phyloP scores from a whole-genome alignment of 1,140 invertebrate species.

The Aporrectodea caliginosa region DNA sequence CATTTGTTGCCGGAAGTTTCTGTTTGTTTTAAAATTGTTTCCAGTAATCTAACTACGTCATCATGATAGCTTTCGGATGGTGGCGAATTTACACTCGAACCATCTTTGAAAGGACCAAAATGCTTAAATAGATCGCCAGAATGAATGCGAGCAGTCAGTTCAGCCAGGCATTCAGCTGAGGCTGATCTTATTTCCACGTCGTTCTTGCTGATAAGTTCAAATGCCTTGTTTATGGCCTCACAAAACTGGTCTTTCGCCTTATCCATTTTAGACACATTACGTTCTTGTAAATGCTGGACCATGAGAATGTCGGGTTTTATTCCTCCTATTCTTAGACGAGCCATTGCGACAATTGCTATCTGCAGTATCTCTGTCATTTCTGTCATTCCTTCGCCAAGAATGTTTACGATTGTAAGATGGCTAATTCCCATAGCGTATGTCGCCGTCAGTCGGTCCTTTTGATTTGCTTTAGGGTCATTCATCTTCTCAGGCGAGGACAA shows the following conservation, averaged over 20 bases:
- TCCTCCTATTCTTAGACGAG: neutral
- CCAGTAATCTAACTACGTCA: neutral
- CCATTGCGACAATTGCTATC: neutral
- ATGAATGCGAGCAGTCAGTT: neutral
- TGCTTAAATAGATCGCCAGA: neutral
- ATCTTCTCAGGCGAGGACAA: no score
- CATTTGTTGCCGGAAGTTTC: neutral
- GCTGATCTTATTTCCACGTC: neutral
- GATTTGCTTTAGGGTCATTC: neutral
- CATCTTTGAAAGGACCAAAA: neutral
- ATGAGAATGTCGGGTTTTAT: neutral
- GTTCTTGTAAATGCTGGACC: neutral
- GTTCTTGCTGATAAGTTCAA: neutral
- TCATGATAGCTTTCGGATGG: neutral
- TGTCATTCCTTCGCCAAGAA: constrained; percentile 2
- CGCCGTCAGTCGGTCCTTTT: neutral
- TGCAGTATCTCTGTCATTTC: neutral
- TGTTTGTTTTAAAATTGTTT: neutral
- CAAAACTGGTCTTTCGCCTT: neutral
- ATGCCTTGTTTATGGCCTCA: neutral
- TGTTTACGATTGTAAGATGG: neutral
- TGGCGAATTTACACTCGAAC: neutral
- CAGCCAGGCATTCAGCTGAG: neutral
- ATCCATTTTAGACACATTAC: neutral
- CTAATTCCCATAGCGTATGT: neutral